Evolutionary conservation across 2,797 vertebrate species (phyloP).

Genomic region (Tangara arthus): DNA sequence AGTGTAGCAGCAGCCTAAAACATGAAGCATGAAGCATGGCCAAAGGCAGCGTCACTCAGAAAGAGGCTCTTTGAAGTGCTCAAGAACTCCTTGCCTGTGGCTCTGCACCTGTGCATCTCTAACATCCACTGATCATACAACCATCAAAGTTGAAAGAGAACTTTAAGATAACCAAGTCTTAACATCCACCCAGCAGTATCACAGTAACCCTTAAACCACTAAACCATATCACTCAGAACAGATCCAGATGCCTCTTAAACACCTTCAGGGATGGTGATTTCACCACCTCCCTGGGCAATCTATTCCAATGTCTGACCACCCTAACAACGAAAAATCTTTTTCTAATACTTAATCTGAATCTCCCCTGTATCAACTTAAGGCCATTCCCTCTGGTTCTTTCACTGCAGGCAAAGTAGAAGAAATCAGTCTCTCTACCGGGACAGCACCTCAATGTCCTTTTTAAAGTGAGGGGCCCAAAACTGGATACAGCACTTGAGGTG

Average conservation of each 20-base stretch:
- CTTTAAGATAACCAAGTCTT: not conserved
- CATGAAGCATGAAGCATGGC: not conserved
- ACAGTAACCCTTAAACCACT: not conserved
- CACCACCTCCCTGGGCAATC: not conserved
- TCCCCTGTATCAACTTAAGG: not conserved
- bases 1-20: not conserved
- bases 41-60: not conserved
- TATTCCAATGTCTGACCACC: not conserved
- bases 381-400: not conserved
- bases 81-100: accelerated
- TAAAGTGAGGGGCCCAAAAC: not conserved
- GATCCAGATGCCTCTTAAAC: not conserved
- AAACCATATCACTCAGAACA: not conserved
- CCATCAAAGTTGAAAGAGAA: not conserved
- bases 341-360: not conserved
- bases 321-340: not conserved
- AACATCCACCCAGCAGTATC: not conserved
- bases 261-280: not conserved
- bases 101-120: not conserved
- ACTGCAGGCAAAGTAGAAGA: not conserved
- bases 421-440: not conserved
- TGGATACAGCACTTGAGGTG: not conserved
- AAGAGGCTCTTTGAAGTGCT: not conserved
- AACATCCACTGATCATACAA: not conserved
- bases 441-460: not conserved